phyloP scores from a whole-genome alignment of 2,888 invertebrate genomes.

The Harmothoe impar region DNA sequence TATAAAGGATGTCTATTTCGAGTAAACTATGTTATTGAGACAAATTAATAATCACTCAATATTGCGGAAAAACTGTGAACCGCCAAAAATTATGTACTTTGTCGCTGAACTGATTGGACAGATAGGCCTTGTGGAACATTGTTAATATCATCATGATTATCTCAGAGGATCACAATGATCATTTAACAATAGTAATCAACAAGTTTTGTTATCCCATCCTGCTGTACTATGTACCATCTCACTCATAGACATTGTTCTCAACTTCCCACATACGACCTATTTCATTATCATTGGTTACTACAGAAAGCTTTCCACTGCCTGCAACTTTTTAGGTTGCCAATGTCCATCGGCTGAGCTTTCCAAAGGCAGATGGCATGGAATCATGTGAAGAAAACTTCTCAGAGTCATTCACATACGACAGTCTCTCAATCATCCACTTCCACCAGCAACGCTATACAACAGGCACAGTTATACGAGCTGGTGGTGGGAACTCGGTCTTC shows the following conservation, averaged over 20 bases:
- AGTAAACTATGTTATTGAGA: too few species aligned
- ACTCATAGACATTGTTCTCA: background rate
- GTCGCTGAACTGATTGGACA: background rate
- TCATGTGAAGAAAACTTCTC: background rate
- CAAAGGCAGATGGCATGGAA: background rate
- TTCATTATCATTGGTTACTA: background rate
- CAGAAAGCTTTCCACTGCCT: background rate
- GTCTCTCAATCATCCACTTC: background rate
- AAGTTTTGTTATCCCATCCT: background rate
- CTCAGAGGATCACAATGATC: background rate
- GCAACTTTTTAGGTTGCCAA: background rate
- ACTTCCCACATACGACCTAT: background rate
- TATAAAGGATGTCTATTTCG: too few species aligned
- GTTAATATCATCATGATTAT: background rate
- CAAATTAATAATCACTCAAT: too few species aligned
- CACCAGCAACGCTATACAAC: slow-evolving; percentile 18
- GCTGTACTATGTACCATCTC: too few species aligned
- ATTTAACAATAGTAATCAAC: background rate
- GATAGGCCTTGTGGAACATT: background rate
- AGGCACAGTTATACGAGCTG: slow-evolving; percentile 50
- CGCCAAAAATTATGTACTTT: too few species aligned
- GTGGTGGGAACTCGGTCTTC: slow-evolving; percentile 48
- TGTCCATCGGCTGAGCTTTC: background rate
- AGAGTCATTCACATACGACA: background rate
- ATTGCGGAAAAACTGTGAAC: too few species aligned